Percentiles rank a stretch among this genome's conserved stretches.
Conservation (phyloP, 2,797 vertebrate species). For the Tenualosa ilisha region DNA sequence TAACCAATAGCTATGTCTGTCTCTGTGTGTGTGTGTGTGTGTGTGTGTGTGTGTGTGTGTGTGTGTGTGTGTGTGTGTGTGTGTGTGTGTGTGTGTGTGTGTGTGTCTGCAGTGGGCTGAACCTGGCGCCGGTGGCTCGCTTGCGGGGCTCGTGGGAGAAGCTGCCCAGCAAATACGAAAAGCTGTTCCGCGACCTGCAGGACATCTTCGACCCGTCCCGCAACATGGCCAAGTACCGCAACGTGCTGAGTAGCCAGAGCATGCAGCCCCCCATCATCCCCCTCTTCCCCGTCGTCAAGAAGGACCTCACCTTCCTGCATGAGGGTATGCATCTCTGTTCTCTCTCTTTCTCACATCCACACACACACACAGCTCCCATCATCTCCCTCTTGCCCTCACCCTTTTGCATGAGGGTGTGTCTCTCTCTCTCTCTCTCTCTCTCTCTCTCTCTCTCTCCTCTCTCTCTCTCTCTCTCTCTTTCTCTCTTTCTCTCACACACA, state of each 20-base stretch:
- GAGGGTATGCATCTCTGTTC: constrained; percentile 78
- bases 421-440: background rate
- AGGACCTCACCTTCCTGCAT: constrained; percentile 97
- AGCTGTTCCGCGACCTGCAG: constrained; percentile 92
- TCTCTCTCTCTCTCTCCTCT: background rate
- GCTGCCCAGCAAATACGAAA: constrained; percentile 94
- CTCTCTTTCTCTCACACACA: background rate
- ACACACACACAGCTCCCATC: background rate
- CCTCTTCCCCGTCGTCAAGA: constrained; percentile 96
- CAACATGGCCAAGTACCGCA: constrained; percentile 98
- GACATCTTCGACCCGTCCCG: constrained; percentile 96
- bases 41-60: background rate
- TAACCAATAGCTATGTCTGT: background rate
- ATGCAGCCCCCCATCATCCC: constrained; percentile 97
- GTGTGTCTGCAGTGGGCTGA: constrained; percentile 81
- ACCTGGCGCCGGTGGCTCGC: constrained; percentile 88
- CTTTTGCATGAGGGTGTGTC: background rate
- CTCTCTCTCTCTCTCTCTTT: no score
- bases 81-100: background rate
- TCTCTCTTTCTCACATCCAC: no score
- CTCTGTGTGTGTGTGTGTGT: constrained; percentile 11
- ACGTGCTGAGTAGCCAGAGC: constrained; percentile 95
- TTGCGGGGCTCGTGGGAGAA: constrained; percentile 94
- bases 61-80: background rate
- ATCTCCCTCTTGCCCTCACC: constrained; percentile 35